Base-by-base conservation (phyloP, 2,888 invertebrate species). In the Cephus pygmeus region DNA sequence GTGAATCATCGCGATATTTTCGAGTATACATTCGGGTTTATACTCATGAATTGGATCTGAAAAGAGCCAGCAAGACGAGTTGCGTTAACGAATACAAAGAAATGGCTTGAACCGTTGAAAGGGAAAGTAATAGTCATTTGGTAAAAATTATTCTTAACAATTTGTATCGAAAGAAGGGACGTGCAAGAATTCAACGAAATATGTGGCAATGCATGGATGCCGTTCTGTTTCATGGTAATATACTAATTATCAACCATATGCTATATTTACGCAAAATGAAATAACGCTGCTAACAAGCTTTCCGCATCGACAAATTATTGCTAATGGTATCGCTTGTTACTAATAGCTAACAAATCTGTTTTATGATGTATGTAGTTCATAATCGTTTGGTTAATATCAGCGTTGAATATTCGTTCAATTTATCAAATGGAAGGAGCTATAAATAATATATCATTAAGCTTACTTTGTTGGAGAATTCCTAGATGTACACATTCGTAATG, bases 1-100 rank as follows among this genome's bases (percentile, higher is more conserved):
- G 81, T 86, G 86, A 86, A 85, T 86, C 86, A 86, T 78, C 83
- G 73, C 56, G 83, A 80, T 81, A 83, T 85, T 85, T 84, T 85
- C 79, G 75, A 40, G 34, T 56, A 56, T 23, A 23, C 73, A 33
- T 71, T 71, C 34, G 30, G 9, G 11, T 34, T 15, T 33, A 71
- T 31, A 71, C 2, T 31, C 11, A 71, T 30, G 30, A 71, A 11
- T 33, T 71, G 31, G 30, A 33, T 30, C 30, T 15, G 12, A 71
- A 71, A 23, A 33, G 73, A 33, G 71, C 15, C 71, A 71, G 34
- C 34, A 12, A 11, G 31, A n/a, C 34, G 11, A 33, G 30, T 15
- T 68, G 40, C 40, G 40, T 36, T 73, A 69, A 74, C 73, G 79
- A 56, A 6, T 23, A 56, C 23, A 56, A 56, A 56, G 23, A 9